Evolutionary conservation across 2,888 invertebrate species (phyloP), one percentile per base, ranked within the genome.

Genomic region (Thereva unica): DNA sequence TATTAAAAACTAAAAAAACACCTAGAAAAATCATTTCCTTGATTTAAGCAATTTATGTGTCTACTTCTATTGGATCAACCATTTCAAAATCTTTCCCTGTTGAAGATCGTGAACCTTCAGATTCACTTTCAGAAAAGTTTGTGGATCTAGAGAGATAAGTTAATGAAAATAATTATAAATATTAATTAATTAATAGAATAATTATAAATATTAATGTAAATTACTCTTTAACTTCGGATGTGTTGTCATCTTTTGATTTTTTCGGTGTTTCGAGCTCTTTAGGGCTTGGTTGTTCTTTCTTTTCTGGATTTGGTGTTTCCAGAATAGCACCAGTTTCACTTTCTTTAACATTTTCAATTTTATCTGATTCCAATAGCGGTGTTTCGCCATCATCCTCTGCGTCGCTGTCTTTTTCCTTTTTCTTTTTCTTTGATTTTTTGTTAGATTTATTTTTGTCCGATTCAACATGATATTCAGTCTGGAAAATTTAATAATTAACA

Each of bases 31-130:
- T 47, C 49, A 59, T 59, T 59, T 38, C 42, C 54, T 47, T n/a
- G 47, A 38, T 38, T 37, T 23, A 23, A 23, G 23, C 41, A 41
- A 12, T 47, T 59, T 59, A 59, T 59, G 59, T 78, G 69, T 86
- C 87, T 42, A 88, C 77, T 74, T 89, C 89, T 12, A 84, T 87
- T 40, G 86, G 85, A 75, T 92, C 91, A 61, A 94, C 89, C 77
- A 93, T 92, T 82, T 93, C 94, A 80, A 93, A 93, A 83, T 94
- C 93, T 74, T 90, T 87, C 72, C 91, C 93, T 0, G 91, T 91
- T 71, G 91, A 91, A 9, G 91, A 91, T 65, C 91, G 86, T 73
- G 91, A 91, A 75, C 87, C 86, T 78, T 91, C 91, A 1, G 91
- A 90, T 74, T 93, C 93, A 9, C 92, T 92, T 76, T 92, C 93